Conservation (phyloP, 2,888 invertebrate genomes). For the Rugalucina vietnamica region DNA sequence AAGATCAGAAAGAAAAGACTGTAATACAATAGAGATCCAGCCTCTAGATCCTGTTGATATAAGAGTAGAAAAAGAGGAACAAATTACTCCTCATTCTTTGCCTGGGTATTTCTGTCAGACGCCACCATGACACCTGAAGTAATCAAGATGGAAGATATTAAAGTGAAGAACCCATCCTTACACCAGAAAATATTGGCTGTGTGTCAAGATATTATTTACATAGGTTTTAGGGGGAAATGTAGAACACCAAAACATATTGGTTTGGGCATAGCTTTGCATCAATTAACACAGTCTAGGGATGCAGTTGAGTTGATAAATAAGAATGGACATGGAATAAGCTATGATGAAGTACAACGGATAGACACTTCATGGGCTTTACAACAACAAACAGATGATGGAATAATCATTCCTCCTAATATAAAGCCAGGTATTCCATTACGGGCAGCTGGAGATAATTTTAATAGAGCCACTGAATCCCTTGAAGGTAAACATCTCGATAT, state of each 20-base stretch:
- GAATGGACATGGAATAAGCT: slow-evolving; percentile 26
- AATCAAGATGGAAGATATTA: not conserved
- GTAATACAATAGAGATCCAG: slow-evolving; percentile 14
- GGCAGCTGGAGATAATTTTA: slow-evolving; percentile 31
- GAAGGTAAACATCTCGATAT: slow-evolving; percentile 8
- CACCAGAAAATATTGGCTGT: slow-evolving; percentile 28
- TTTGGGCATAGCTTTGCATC: slow-evolving; percentile 23
- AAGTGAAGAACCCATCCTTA: not conserved
- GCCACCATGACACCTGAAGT: not conserved
- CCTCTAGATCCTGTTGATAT: slow-evolving; percentile 34
- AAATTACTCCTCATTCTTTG: slow-evolving; percentile 13
- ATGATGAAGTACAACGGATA: slow-evolving; percentile 24
- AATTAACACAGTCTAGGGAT: slow-evolving; percentile 34
- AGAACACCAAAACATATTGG: slow-evolving; percentile 44
- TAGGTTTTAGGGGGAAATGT: slow-evolving; percentile 24
- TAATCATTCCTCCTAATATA: slow-evolving; percentile 21
- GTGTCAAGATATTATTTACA: slow-evolving; percentile 28
- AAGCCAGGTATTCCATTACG: not conserved
- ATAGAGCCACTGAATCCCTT: slow-evolving; percentile 25
- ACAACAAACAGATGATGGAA: not conserved
- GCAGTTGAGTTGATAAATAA: slow-evolving; percentile 17
- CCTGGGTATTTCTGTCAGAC: slow-evolving; percentile 3
- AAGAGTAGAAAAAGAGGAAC: not conserved
- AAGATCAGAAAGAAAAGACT: not conserved
- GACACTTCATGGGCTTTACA: slow-evolving; percentile 19